These are phyloP conservation scores for Oxyruncus cristatus DNA, from an alignment of 2,113 vertebrate species.

Conservation along the genomic window DNA sequence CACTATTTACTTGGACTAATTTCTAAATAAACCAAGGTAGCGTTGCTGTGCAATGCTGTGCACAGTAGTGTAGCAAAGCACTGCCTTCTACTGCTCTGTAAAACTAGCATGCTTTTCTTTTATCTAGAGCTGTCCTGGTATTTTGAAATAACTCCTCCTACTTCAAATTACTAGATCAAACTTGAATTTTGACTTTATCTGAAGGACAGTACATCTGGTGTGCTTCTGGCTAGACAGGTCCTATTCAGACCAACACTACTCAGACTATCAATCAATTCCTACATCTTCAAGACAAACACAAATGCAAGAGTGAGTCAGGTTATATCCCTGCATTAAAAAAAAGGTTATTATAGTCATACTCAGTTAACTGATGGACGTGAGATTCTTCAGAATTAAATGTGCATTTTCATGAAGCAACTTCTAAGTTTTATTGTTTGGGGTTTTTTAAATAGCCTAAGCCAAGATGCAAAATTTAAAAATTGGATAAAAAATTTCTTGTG, in stretches of 20 bases:
- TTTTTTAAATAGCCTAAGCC: not conserved
- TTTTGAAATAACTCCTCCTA: too few relatives aligned
- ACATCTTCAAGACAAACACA: not conserved
- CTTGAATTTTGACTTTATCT: constrained; percentile 26
- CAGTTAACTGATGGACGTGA: not conserved
- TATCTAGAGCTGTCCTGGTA: not conserved
- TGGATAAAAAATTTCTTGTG: not conserved
- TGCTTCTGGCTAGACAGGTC: not conserved
- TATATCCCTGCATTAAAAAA: not conserved
- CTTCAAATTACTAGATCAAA: not conserved
- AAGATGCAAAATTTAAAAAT: not conserved
- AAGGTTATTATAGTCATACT: not conserved
- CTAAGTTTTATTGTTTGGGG: too few relatives aligned
- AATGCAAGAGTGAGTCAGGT: not conserved
- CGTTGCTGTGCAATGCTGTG: not conserved
- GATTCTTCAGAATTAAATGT: not conserved
- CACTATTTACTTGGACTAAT: not conserved
- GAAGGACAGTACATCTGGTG: constrained; percentile 1
- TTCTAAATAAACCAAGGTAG: not conserved
- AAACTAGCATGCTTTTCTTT: not conserved
- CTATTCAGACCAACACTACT: not conserved
- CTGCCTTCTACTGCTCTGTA: not conserved
- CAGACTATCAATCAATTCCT: not conserved
- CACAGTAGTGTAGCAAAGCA: not conserved
- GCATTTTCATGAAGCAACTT: not conserved